Percentiles rank a stretch among this genome's conserved stretches.
Evolutionary conservation across 2,113 vertebrate species (phyloP).

Genomic region (Cichladusa arquata): DNA sequence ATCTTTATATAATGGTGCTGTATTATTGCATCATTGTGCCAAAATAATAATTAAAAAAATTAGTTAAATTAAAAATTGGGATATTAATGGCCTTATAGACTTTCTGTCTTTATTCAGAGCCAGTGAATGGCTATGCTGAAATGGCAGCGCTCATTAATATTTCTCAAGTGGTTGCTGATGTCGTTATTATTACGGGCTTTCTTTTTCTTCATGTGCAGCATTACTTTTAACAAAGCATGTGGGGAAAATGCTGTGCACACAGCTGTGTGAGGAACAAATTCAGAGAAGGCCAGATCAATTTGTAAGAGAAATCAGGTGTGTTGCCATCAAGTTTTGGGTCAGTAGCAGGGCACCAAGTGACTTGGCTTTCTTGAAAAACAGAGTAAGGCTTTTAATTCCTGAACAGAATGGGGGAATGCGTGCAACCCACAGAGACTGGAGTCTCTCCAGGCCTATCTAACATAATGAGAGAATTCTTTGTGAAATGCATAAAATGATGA

Average conservation of each 20-base stretch:
- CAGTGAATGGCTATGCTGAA: background rate
- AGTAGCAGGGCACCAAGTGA: slow-evolving; percentile 10
- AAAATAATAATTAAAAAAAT: background rate
- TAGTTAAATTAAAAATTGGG: background rate
- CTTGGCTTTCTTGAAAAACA: slow-evolving; percentile 2
- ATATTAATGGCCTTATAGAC: background rate
- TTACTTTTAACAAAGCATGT: background rate
- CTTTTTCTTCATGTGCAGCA: background rate
- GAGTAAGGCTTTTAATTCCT: slow-evolving; percentile 12
- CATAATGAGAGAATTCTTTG: slow-evolving; percentile 48
- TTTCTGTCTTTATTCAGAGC: background rate
- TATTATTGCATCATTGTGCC: background rate
- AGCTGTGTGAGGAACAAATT: background rate
- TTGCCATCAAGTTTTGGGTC: slow-evolving; percentile 37
- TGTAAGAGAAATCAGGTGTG: slow-evolving; percentile 47
- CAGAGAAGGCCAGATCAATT: background rate
- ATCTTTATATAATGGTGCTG: background rate
- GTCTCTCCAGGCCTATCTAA: slow-evolving; percentile 50
- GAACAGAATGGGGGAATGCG: background rate
- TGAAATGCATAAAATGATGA: slow-evolving; percentile 41
- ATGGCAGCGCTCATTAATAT: background rate
- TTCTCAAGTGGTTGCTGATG: background rate
- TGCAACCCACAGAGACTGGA: slow-evolving; percentile 52
- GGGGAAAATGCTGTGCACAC: background rate
- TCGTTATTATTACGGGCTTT: background rate